Evolutionary conservation across 2,888 invertebrate genomes (phyloP), one percentile per base, ranked within the genome.

Genomic region (Plagodis pulveraria): DNA sequence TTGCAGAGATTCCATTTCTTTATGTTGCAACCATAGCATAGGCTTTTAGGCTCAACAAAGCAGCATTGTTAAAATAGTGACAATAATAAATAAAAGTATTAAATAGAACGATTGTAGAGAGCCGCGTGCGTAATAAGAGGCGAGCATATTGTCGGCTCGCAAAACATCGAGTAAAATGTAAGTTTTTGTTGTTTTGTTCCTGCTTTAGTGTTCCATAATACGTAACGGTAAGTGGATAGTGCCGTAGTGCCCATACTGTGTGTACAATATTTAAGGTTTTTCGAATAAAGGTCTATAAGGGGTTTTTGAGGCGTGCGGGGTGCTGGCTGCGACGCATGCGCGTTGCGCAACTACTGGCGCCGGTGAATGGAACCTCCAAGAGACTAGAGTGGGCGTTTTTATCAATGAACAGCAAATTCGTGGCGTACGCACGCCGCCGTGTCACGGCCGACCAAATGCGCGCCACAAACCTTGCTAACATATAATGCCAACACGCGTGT

Each of bases 361-460:
- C 87, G 82, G 89, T 89, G 90, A 90, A 90, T 90, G 91, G 90
- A 87, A 77, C 73, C 82, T 80, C 80, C 71, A 73, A 69, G 48
- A 56, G 70, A 66, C 74, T 67, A 70, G 84, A 74, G 91, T 90
- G 87, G 89, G 92, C 80, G 83, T 90, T 89, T 91, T 91, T 90
- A 92, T 92, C 89, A 91, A 92, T 92, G 92, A 87, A 90, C 89
- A 81, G 87, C 88, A 79, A 89, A 89, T 85, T 87, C 77, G 86
- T 83, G 86, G 83, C 84, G 88, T 89, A 91, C 90, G 87, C 87
- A 83, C 86, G 80, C 66, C 69, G 72, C 62, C 78, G 81, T 88
- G 91, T 91, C 91, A 91, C 80, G 91, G 91, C 83, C 89, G 73
- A 76, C 65, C 73, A 71, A 71, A 72, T 72, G 62, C 71, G 56